Evolutionary conservation across 2,888 invertebrate genomes (phyloP).

Genomic region (Lochmaea capreae): DNA sequence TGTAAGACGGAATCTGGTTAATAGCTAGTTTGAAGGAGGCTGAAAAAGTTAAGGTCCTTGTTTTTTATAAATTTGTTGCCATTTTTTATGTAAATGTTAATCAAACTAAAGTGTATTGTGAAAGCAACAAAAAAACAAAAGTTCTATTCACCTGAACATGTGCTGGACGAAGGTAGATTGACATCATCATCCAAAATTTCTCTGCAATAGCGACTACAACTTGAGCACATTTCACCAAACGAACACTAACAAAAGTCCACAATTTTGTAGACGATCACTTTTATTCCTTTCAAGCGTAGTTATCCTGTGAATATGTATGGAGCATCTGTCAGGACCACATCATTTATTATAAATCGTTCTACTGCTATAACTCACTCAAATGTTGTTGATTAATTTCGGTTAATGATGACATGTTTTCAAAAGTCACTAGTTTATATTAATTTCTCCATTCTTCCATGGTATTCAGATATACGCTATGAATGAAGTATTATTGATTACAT

Average conservation of each 20-base stretch:
- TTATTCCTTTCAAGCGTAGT: not conserved
- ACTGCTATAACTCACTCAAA: constrained; percentile 17
- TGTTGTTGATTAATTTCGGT: not conserved
- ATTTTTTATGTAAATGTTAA: no score
- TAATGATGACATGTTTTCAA: constrained; percentile 4
- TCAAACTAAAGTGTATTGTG: not conserved
- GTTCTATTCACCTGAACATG: constrained; percentile 62
- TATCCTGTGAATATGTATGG: not conserved
- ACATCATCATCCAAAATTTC: constrained; percentile 62
- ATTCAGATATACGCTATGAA: not conserved
- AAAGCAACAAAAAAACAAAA: constrained; percentile 7
- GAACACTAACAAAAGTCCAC: not conserved
- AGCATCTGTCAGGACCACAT: constrained; percentile 28
- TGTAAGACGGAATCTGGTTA: no score
- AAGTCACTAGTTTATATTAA: not conserved
- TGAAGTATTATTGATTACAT: no score
- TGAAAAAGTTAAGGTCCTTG: no score
- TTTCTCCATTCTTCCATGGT: no score
- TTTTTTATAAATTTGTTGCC: no score
- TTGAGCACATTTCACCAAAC: constrained; percentile 60
- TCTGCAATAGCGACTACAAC: constrained; percentile 63
- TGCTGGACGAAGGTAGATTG: constrained; percentile 57
- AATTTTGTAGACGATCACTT: not conserved
- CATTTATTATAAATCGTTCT: constrained; percentile 12
- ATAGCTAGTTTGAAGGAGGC: no score